Evolutionary conservation across 2,113 vertebrate species (phyloP), one percentile per base, ranked within the genome.

Genomic region (Pterophyllum scalare): DNA sequence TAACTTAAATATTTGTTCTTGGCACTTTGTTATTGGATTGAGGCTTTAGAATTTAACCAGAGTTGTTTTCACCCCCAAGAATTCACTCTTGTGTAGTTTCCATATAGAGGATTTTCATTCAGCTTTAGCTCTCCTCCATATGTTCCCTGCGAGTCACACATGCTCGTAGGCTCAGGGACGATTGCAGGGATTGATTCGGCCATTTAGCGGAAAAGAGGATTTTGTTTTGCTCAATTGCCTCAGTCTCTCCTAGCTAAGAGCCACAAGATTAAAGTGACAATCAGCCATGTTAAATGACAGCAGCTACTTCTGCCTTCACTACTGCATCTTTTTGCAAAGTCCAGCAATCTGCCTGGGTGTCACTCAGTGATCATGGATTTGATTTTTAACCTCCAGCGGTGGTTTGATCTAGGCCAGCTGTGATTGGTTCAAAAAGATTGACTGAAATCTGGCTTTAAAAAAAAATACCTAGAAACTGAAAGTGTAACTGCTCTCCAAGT

Each of bases 161-260:
- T 56, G 31, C 26, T 1, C 10, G 31, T 43, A 38, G 59, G 70
- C 17, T 61, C 20, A 38, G 58, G 22, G 14, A 7, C 1, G 28
- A 65, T n/a, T 56, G 57, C 24, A 1, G 13, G 0, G 14, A 57
- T 81, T 67, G 26, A 85, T 83, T 77, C 61, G 60, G 22, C 79
- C 59, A 20, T 70, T 80, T 54, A 26, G 43, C 3, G 2, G 56
- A 72, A 75, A 72, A 75, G 78, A 75, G 80, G 61, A 89, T 89
- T 87, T 86, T 43, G 64, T 89, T 89, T 75, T 75, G 40, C 74
- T 77, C 67, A 86, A 70, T 60, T 59, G 76, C 49, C 33, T 76
- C 78, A 22, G 81, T 75, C 33, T 80, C 61, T 83, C 40, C 49
- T 24, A 52, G 80, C 26, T 14, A 7, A 38, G 57, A 89, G 40